These are phyloP conservation scores for Nothobranchius furzeri DNA, from an alignment of 2,113 vertebrate species.

Conservation along the genomic window DNA sequence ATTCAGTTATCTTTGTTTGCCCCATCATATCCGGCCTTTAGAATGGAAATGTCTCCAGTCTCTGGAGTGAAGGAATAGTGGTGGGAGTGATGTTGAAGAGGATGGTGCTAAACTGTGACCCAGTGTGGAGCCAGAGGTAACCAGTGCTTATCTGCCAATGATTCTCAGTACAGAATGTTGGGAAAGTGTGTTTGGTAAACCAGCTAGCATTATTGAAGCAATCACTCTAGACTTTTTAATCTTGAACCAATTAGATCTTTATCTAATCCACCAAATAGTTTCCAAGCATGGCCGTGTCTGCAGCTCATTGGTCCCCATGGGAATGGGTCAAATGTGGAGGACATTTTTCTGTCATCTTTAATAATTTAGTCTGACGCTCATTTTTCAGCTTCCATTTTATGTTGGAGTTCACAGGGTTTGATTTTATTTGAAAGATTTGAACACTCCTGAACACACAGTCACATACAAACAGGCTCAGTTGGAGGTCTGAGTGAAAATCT, in stretches of 20 bases:
- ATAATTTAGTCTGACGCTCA: conserved; percentile 43
- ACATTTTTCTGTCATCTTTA: no score
- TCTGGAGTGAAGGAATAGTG: conserved; percentile 53
- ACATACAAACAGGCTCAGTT: conserved; percentile 36
- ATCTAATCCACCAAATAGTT: no score
- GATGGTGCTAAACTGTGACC: conserved; percentile 18
- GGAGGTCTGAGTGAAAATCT: conserved; percentile 68
- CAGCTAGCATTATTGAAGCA: no score
- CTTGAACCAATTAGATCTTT: no score
- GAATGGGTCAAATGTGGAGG: no score
- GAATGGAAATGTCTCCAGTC: conserved; percentile 78
- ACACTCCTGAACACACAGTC: conserved; percentile 9
- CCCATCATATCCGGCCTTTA: conserved; percentile 82
- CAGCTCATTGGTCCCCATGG: no score
- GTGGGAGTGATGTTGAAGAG: neutral
- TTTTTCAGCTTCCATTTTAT: conserved; percentile 70
- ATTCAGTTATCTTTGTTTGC: conserved; percentile 86
- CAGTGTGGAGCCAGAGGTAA: neutral
- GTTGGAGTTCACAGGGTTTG: conserved; percentile 67
- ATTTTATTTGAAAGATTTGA: conserved; percentile 71
- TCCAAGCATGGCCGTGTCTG: no score
- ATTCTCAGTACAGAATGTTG: no score
- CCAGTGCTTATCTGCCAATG: conserved; percentile 22
- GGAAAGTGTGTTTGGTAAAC: no score
- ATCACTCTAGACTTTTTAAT: no score